phyloP scores from a whole-genome alignment of 2,113 vertebrate species.

The Cervus canadensis region DNA sequence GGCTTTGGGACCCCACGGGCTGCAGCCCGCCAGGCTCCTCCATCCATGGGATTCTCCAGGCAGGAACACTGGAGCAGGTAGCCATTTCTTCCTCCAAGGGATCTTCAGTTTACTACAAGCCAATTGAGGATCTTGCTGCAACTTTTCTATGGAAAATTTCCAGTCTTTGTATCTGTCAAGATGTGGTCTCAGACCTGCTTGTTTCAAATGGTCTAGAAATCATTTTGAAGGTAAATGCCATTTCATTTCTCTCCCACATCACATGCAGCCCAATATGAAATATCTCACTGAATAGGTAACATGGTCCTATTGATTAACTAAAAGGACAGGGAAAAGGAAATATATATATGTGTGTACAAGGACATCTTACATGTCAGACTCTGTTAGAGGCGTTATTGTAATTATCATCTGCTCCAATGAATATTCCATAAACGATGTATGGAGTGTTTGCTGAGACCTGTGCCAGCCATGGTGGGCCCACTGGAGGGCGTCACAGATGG shows the following conservation, averaged over 20 bases:
- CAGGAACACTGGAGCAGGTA: not conserved
- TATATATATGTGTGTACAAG: accelerated
- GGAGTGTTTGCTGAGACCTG: not conserved
- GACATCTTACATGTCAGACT: accelerated
- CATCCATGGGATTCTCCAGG: not conserved
- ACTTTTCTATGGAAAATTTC: accelerated
- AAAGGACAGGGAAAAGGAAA: not conserved
- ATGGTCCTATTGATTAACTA: accelerated
- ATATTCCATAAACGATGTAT: accelerated
- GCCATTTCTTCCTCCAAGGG: not conserved
- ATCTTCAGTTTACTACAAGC: not conserved
- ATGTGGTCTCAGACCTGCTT: accelerated
- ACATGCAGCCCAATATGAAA: accelerated
- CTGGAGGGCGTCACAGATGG: accelerated
- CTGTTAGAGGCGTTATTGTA: not conserved
- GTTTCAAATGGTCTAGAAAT: accelerated
- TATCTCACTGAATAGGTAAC: accelerated
- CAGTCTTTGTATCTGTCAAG: not conserved
- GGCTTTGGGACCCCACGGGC: accelerated
- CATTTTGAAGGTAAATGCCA: no score
- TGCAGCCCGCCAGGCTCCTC: not conserved
- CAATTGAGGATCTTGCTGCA: accelerated
- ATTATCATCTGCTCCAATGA: accelerated
- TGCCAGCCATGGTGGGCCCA: accelerated
- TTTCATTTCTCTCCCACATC: not conserved